Evolutionary conservation across 2,113 vertebrate genomes (phyloP), one percentile per base, ranked within the genome.

Genomic region (Mesitornis unicolor): DNA sequence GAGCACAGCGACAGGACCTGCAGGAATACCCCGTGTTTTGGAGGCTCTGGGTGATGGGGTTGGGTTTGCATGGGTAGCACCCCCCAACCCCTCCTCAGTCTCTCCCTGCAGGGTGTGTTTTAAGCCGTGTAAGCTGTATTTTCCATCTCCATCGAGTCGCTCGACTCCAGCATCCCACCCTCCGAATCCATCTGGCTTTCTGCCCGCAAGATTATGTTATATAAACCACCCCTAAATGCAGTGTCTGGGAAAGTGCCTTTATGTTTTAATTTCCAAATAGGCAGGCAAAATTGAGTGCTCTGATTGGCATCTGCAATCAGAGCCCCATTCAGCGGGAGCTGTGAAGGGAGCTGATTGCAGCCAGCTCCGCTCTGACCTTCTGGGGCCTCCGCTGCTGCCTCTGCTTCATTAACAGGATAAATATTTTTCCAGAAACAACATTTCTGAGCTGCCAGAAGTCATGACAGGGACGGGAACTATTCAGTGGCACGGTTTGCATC

Each of bases 401-500:
- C 87, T 10, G 90, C 95, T 96, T 97, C 97, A 96, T 97, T 97
- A 97, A 92, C 84, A 91, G 96, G 95, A 95, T 97, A 97, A 97
- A 97, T 97, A 97, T 97, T 97, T 97, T 93, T 95, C 97, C 95
- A 95, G 95, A 97, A 97, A 97, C 96, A 97, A 96, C 94, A 90
- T 96, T 97, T 97, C 51, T 8, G 71, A 97, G 69, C 93, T 93
- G 92, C 88, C 89, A 97, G 93, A 48, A 97, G 93, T 94, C 96
- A 57, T 61, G 93, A 67, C 59, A 59, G 84, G 90, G 78, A 68
- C 60, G 47, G 79, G 84, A 64, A 84, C 84, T 84, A 0, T 7
- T 36, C 76, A 25, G 54, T 42, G 81, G 86, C 67, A 38, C 2
- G 16, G 36, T 38, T 33, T 47, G n/a, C 3, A 1, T 31, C 0